phyloP scores from a whole-genome alignment of 2,797 vertebrate genomes.

The Jordanella pulchra region DNA sequence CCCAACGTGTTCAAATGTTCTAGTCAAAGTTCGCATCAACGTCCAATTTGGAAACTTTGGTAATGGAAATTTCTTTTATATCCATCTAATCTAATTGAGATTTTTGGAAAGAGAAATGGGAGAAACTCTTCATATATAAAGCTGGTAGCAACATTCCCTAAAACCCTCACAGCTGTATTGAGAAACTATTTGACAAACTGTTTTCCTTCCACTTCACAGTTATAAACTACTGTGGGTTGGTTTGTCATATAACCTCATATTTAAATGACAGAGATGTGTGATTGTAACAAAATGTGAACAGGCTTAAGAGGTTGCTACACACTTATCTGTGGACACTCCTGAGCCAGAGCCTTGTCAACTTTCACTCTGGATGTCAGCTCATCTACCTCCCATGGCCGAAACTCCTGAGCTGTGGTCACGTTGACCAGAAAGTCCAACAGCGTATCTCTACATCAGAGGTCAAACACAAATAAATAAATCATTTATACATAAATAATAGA shows the following conservation, averaged over 20 bases:
- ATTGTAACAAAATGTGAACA: neutral
- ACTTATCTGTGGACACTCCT: slow-evolving; percentile 88
- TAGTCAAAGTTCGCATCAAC: neutral
- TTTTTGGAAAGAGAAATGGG: neutral
- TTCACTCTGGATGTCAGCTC: slow-evolving; percentile 81
- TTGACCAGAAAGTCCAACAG: slow-evolving; percentile 89
- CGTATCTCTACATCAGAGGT: slow-evolving; percentile 75
- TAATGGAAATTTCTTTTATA: neutral
- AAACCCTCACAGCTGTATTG: neutral
- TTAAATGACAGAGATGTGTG: neutral
- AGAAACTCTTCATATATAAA: neutral
- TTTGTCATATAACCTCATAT: too few relatives aligned
- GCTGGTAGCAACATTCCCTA: too few relatives aligned
- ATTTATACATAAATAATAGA: too few relatives aligned
- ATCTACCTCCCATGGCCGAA: slow-evolving; percentile 89
- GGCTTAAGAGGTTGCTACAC: slow-evolving; percentile 34
- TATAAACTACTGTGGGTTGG: neutral
- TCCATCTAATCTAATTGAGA: neutral
- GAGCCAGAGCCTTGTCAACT: slow-evolving; percentile 85
- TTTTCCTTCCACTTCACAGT: neutral
- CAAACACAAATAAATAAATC: neutral
- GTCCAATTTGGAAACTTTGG: neutral
- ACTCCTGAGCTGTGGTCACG: slow-evolving; percentile 88
- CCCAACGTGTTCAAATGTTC: neutral
- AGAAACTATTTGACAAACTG: neutral